Base-by-base conservation (phyloP, 1,140 invertebrate species). In the Lucilia cuprina region DNA sequence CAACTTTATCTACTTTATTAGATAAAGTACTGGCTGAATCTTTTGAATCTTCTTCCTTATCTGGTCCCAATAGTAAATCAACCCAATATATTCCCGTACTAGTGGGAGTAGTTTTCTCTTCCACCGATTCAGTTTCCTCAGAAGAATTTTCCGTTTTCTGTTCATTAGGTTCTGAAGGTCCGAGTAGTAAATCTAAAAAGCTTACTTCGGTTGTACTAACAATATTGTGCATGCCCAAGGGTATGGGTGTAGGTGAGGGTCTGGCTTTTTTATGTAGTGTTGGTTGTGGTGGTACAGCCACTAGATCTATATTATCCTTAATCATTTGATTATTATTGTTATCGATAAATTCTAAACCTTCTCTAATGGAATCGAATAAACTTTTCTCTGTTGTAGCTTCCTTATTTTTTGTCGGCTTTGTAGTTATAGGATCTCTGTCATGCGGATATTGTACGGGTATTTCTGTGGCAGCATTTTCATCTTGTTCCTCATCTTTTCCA, bases 281-380 rank as follows among this genome's bases (percentile, higher is more conserved):
- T 7, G 21, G 2, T 49, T 47, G n/a, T 49, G 41, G 17, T 74
- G 78, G 0, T 83, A 60, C 10, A 0, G 65, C 85, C 65, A 89
- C 82, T 55, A 88, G 47, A 55, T 91, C 88, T 30, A 87, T 41
- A 82, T 90, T 89, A 13, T 87, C 86, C 25, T 86, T 86, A 21
- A 91, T 13, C 88, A 89, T 89, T 83, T 89, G 85, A 70, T 90
- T 89, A 85, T 90, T 90, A 74, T 90, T 90, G 10, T 87, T 86
- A 82, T 91, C 90, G 14, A 91, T 91, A 49, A 90, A 90, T 83
- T 91, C 89, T 0, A 91, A 84, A 34, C 90, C 90, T 13, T 91
- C 90, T 1, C 90, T 85, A 2, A 91, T 85, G 0, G 87, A 89
- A 74, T 91, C 90, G 12, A 91, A 75, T 10, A 91, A 88, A 78